phyloP scores from a whole-genome alignment of 2,113 vertebrate genomes.

The Turdus rufiventris region DNA sequence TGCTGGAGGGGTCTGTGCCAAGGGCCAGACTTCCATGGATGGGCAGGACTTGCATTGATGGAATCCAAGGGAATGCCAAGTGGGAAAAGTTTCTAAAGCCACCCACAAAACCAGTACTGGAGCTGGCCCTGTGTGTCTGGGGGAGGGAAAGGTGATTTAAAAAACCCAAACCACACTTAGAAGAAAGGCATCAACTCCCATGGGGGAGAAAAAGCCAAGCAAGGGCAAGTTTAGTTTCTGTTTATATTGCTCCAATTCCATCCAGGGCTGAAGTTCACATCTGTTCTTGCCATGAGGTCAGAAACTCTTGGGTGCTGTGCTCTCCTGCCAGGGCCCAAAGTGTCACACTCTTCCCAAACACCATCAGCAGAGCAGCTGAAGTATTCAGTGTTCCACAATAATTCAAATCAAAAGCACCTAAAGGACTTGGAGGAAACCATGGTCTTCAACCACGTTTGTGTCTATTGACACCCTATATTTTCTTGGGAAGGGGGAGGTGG shows the following conservation, averaged over 20 bases:
- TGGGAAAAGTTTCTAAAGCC: neutral
- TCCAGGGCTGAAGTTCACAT: neutral
- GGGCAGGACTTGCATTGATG: accelerated
- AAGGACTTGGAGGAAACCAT: accelerated
- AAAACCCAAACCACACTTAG: neutral
- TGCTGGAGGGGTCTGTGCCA: neutral
- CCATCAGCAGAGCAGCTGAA: neutral
- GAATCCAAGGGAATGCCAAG: neutral
- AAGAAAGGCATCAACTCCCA: neutral
- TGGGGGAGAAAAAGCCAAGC: neutral
- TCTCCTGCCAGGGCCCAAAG: neutral
- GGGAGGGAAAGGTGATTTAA: neutral
- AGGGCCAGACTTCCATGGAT: accelerated
- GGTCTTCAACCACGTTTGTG: accelerated
- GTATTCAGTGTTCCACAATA: neutral
- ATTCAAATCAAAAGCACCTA: neutral
- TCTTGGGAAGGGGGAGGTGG: neutral
- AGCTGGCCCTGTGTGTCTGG: accelerated
- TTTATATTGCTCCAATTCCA: accelerated
- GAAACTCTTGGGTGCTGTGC: accelerated
- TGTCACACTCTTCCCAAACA: neutral
- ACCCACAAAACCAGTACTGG: neutral
- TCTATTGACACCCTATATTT: accelerated
- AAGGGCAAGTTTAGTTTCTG: neutral
- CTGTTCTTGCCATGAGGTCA: neutral